These are phyloP conservation scores for Papilio machaon DNA, from an alignment of 1,140 invertebrate genomes.

Conservation along the genomic window DNA sequence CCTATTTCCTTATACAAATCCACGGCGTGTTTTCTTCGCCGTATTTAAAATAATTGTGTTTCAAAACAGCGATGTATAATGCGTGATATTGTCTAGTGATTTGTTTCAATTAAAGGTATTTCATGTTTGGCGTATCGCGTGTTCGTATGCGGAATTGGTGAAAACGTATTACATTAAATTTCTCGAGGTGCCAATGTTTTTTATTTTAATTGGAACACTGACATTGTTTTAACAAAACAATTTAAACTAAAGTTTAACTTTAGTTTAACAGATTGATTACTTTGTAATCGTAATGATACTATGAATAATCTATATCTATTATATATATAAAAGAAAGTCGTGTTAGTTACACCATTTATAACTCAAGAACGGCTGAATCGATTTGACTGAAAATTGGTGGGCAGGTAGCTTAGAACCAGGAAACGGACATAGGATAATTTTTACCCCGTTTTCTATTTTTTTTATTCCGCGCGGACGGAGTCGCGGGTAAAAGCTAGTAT, in stretches of 20 bases:
- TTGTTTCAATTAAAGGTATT: conserved; percentile 27
- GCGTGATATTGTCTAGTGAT: conserved; percentile 24
- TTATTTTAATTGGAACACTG: conserved; percentile 20
- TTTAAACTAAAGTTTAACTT: not conserved
- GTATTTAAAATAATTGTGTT: not conserved
- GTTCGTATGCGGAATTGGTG: conserved; percentile 48
- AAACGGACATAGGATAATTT: too few relatives aligned
- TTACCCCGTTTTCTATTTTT: too few relatives aligned
- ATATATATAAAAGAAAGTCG: too few relatives aligned
- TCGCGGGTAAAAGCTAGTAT: too few relatives aligned
- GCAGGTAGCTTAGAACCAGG: too few relatives aligned
- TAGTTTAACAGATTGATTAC: not conserved
- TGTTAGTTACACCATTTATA: too few relatives aligned
- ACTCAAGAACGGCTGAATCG: too few relatives aligned
- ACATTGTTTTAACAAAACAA: conserved; percentile 7
- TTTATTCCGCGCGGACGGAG: too few relatives aligned
- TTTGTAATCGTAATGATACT: not conserved
- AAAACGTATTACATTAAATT: conserved; percentile 43
- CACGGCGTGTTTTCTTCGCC: not conserved
- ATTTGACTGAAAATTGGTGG: too few relatives aligned
- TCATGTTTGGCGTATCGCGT: conserved; percentile 40
- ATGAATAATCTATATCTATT: too few relatives aligned
- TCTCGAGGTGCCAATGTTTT: conserved; percentile 35
- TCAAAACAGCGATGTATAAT: conserved; percentile 23
- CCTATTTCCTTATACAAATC: not conserved